Conservation (phyloP, 1,140 invertebrate genomes). For the Trichoplusia ni region DNA sequence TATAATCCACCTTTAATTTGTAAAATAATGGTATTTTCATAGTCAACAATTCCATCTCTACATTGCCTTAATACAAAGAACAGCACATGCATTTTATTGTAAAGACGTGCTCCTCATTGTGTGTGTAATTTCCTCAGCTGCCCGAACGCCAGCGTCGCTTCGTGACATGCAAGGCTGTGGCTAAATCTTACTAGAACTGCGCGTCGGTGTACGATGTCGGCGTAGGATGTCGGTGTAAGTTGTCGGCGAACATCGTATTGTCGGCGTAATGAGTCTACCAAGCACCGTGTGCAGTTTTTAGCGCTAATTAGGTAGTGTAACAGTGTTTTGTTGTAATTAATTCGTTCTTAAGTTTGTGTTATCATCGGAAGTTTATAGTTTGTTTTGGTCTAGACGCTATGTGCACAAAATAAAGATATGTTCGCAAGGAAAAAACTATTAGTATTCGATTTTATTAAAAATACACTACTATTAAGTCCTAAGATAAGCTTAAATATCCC, state of each 20-base stretch:
- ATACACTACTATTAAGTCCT: no score
- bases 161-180: neutral
- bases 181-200: neutral
- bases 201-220: constrained; percentile 10
- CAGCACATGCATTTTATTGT: neutral
- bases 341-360: no score
- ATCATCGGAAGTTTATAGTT: no score
- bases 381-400: no score
- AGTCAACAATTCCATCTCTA: neutral
- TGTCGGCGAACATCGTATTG: neutral
- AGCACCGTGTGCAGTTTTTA: constrained; percentile 3
- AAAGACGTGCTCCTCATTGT: neutral
- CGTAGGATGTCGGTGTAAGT: constrained; percentile 4
- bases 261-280: constrained; percentile 3
- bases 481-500: no score
- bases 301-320: neutral
- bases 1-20: no score
- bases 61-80: neutral
- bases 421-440: no score
- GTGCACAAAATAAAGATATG: no score
- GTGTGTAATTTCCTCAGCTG: neutral
- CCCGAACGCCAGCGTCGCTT: neutral
- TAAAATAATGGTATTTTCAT: no score
- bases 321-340: no score
- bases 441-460: no score